These are phyloP conservation scores for Spodoptera exigua DNA, from an alignment of 2,888 invertebrate species.

Conservation along the genomic window DNA sequence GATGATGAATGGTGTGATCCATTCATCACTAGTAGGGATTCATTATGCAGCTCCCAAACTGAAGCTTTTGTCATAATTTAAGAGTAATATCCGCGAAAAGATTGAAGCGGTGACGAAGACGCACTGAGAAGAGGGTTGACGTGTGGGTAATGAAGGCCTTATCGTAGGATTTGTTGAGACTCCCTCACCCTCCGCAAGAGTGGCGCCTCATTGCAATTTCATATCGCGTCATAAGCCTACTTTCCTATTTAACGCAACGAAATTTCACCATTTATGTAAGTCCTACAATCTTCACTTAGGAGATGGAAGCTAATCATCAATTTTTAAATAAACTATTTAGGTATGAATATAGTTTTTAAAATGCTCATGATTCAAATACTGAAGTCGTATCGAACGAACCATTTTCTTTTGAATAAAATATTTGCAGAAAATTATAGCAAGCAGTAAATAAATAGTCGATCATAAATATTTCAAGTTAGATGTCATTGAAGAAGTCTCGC, in stretches of 20 bases:
- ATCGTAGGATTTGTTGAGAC: conserved; percentile 77
- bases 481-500: conserved; percentile 17
- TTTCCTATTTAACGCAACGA: conserved; percentile 64
- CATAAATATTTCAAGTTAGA: conserved; percentile 17
- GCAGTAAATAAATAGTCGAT: conserved; percentile 13
- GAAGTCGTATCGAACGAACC: background rate
- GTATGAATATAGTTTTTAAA: background rate
- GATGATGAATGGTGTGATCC: conserved; percentile 64
- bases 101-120: conserved; percentile 83
- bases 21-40: conserved; percentile 78
- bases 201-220: conserved; percentile 72
- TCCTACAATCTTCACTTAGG: conserved; percentile 10
- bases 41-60: conserved; percentile 78
- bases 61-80: conserved; percentile 84
- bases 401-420: background rate
- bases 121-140: conserved; percentile 85
- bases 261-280: conserved; percentile 17
- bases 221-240: conserved; percentile 68
- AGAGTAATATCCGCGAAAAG: conserved; percentile 87
- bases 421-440: conserved; percentile 9
- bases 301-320: background rate
- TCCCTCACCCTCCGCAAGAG: conserved; percentile 46
- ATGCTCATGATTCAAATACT: background rate
- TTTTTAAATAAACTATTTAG: no score
- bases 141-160: conserved; percentile 85